These are phyloP conservation scores for Caradrina clavipalpis DNA, from an alignment of 2,888 invertebrate genomes.

Conservation along the genomic window DNA sequence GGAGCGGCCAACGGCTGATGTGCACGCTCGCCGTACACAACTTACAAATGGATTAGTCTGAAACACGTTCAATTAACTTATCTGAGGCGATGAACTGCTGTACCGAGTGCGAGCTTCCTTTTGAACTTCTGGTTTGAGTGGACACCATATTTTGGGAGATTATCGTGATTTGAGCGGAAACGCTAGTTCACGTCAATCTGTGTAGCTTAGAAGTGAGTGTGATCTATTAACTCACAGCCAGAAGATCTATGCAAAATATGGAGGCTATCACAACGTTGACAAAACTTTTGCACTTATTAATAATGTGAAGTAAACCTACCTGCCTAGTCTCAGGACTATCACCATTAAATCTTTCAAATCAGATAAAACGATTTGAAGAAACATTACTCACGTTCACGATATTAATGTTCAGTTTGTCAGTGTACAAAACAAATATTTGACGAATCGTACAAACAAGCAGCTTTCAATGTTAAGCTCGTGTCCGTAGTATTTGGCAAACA, in stretches of 20 bases:
- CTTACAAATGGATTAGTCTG: constrained; percentile 87
- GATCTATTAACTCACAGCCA: too few relatives aligned
- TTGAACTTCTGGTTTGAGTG: constrained; percentile 38
- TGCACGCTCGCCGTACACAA: constrained; percentile 68
- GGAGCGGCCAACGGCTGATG: constrained; percentile 71
- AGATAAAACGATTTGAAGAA: not conserved
- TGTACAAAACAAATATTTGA: constrained; percentile 1
- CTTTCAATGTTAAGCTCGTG: constrained; percentile 18
- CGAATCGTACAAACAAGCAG: constrained; percentile 1
- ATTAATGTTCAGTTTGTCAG: not conserved
- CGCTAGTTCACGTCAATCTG: not conserved
- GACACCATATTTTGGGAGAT: constrained; percentile 15
- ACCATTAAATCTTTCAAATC: too few relatives aligned
- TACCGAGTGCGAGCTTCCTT: constrained; percentile 41
- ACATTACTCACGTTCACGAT: not conserved
- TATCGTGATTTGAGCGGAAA: not conserved
- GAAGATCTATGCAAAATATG: too few relatives aligned
- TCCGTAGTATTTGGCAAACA: constrained; percentile 29
- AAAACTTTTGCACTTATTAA: too few relatives aligned
- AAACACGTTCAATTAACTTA: constrained; percentile 78
- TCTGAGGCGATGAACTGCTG: constrained; percentile 69
- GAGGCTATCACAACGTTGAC: too few relatives aligned
- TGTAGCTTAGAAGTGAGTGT: not conserved
- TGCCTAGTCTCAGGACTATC: too few relatives aligned
- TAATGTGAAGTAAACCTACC: too few relatives aligned